Evolutionary conservation across 2,888 invertebrate species (phyloP).

Genomic region (Plutella xylostella): DNA sequence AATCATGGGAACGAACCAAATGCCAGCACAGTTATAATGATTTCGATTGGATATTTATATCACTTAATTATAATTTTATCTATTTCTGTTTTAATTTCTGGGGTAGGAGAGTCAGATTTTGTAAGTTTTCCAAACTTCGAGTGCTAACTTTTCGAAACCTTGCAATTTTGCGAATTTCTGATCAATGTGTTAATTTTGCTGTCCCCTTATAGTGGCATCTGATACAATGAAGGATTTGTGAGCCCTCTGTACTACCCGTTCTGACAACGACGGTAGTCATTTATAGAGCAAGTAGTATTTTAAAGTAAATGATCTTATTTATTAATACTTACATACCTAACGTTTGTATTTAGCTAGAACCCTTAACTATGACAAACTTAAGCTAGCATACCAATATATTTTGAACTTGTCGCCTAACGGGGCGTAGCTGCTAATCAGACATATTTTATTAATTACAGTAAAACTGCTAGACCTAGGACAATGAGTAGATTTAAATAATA

Average conservation of each 20-base stretch:
- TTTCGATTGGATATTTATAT: no score
- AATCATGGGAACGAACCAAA: no score
- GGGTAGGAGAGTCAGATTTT: neutral
- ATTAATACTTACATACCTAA: constrained; percentile 25
- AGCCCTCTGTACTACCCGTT: constrained; percentile 51
- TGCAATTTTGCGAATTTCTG: constrained; percentile 1
- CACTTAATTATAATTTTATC: no score
- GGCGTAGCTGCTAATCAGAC: constrained; percentile 63
- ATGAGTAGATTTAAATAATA: constrained; percentile 1
- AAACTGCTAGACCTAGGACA: constrained; percentile 6
- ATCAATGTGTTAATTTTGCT: neutral
- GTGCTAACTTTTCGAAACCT: no score
- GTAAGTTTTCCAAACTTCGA: no score
- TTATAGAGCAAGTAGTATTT: constrained; percentile 54
- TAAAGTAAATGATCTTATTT: constrained; percentile 41
- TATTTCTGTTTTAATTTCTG: neutral
- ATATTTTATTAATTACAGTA: constrained; percentile 23
- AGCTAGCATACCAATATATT: constrained; percentile 37
- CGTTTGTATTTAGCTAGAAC: constrained; percentile 61
- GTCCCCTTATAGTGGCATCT: constrained; percentile 46
- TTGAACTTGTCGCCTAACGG: constrained; percentile 49
- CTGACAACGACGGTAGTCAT: constrained; percentile 52
- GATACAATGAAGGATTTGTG: constrained; percentile 55
- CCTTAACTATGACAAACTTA: constrained; percentile 50
- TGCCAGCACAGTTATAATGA: neutral